These are phyloP conservation scores for Teleiodes luculella DNA, from an alignment of 2,888 invertebrate genomes.

Conservation along the genomic window DNA sequence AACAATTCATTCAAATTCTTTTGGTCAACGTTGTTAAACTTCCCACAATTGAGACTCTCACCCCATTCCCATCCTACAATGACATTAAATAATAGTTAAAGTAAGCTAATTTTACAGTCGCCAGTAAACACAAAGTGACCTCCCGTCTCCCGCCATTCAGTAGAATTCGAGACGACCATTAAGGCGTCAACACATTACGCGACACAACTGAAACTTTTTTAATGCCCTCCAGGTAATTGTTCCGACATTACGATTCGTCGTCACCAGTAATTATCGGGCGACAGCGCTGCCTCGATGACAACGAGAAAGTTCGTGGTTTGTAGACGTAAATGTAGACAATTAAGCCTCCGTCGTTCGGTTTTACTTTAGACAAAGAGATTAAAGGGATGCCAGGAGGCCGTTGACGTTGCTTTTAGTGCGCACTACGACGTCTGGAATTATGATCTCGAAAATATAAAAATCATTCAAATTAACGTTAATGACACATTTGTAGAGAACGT, in stretches of 20 bases:
- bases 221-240: slow-evolving; percentile 52
- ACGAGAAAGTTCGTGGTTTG: slow-evolving; percentile 41
- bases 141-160: slow-evolving; percentile 34
- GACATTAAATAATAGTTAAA: slow-evolving; percentile 71
- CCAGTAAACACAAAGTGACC: slow-evolving; percentile 46
- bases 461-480: slow-evolving; percentile 73
- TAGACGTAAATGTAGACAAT: slow-evolving; percentile 35
- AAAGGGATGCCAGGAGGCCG: slow-evolving; percentile 4
- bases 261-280: slow-evolving; percentile 50
- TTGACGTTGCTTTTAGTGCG: slow-evolving; percentile 13
- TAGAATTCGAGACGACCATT: slow-evolving; percentile 50
- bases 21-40: slow-evolving; percentile 46
- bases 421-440: slow-evolving; percentile 32
- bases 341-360: slow-evolving; percentile 16
- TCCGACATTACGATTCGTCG: slow-evolving; percentile 51
- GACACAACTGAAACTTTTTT: slow-evolving; percentile 43
- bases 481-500: slow-evolving; percentile 68
- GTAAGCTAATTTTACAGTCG: slow-evolving; percentile 58
- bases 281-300: slow-evolving; percentile 41
- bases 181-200: slow-evolving; percentile 56
- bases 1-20: slow-evolving; percentile 58
- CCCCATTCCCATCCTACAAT: slow-evolving; percentile 57
- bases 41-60: slow-evolving; percentile 61
- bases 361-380: slow-evolving; percentile 19
- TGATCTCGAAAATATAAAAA: slow-evolving; percentile 50